Evolutionary conservation across 2,888 invertebrate genomes (phyloP).

Genomic region (Diploptera punctata): DNA sequence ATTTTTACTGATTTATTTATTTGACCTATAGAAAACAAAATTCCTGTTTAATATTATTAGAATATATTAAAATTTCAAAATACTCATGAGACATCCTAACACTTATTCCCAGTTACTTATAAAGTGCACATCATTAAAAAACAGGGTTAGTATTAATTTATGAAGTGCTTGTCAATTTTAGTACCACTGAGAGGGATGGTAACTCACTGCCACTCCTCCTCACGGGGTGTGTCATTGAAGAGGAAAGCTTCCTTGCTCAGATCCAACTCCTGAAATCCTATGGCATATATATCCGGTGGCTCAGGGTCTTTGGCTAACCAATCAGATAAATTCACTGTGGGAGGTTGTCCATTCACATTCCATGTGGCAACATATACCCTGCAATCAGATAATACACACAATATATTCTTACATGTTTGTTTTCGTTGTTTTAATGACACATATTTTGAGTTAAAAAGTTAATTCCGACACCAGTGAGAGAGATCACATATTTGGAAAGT

Average conservation of each 20-base stretch:
- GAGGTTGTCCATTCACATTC: constrained; percentile 97
- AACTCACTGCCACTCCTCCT: constrained; percentile 87
- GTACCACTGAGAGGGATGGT: not conserved
- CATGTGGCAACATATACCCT: constrained; percentile 93
- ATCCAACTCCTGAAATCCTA: constrained; percentile 98
- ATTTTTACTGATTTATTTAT: too few relatives aligned
- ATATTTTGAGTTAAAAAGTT: too few relatives aligned
- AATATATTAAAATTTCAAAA: too few relatives aligned
- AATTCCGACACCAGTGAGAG: too few relatives aligned
- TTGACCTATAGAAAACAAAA: too few relatives aligned
- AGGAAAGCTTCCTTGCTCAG: constrained; percentile 95
- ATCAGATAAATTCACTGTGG: constrained; percentile 72
- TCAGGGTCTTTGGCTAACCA: constrained; percentile 82
- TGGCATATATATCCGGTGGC: constrained; percentile 94
- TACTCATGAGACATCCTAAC: too few relatives aligned
- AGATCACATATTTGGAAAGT: too few relatives aligned
- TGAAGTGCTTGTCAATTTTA: constrained; percentile 7
- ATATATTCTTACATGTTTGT: not conserved
- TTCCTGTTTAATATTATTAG: too few relatives aligned
- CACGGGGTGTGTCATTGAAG: constrained; percentile 90
- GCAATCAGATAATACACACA: constrained; percentile 36
- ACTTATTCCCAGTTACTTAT: too few relatives aligned
- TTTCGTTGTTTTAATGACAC: not conserved
- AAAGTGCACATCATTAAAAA: too few relatives aligned
- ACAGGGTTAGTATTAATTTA: too few relatives aligned